Evolutionary conservation across 2,113 vertebrate genomes (phyloP).

Genomic region (Arizona elegans): DNA sequence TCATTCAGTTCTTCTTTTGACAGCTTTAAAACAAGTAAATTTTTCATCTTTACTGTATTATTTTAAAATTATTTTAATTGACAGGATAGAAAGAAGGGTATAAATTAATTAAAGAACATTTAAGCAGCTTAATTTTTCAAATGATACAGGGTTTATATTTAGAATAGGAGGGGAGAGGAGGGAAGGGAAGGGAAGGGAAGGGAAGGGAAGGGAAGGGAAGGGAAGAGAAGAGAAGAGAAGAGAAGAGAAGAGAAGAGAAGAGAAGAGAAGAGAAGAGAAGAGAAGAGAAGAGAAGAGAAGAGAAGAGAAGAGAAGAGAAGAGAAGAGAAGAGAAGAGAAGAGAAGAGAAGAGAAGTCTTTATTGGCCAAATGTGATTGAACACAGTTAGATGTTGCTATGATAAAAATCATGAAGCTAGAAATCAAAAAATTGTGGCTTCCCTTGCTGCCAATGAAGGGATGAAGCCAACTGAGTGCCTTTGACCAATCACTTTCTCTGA

Average conservation of each 20-base stretch:
- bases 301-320: too few species aligned
- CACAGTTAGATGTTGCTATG: not conserved
- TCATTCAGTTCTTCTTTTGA: not conserved
- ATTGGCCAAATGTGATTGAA: too few species aligned
- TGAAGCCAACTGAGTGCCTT: not conserved
- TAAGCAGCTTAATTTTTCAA: not conserved
- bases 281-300: not conserved
- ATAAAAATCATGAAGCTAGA: not conserved
- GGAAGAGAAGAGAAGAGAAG: too few species aligned
- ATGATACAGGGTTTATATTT: too few species aligned
- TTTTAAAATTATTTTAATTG: not conserved
- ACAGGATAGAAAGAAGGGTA: not conserved
- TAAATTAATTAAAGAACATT: not conserved
- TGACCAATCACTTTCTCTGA: not conserved
- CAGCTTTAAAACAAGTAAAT: not conserved
- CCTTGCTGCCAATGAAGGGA: not conserved
- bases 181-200: too few species aligned
- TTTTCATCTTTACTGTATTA: not conserved
- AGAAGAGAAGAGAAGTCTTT: not conserved
- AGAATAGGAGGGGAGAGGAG: too few species aligned
- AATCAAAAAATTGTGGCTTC: not conserved
- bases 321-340: too few species aligned
- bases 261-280: not conserved
- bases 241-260: too few species aligned
- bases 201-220: too few species aligned